Evolutionary conservation across 2,797 vertebrate genomes (phyloP).

Genomic region (Sylvia borin): DNA sequence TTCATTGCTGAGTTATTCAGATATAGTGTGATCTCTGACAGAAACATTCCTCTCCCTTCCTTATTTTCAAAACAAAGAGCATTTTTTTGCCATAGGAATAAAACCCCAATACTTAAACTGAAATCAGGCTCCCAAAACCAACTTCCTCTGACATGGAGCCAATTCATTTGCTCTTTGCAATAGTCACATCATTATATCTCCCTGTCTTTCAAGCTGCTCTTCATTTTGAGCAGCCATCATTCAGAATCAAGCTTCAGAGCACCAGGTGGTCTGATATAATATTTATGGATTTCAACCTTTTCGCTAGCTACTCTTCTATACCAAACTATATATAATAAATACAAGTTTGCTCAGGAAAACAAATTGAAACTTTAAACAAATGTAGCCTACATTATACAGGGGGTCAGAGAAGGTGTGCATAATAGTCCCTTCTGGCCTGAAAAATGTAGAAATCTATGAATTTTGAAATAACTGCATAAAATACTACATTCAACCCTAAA

Average conservation of each 20-base stretch:
- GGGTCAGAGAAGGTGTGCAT: conserved; percentile 16
- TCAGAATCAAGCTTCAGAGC: conserved; percentile 9
- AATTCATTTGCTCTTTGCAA: neutral
- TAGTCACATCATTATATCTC: neutral
- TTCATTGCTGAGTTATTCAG: neutral
- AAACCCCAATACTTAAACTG: neutral
- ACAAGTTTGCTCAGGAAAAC: conserved; percentile 49
- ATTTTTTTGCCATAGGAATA: neutral
- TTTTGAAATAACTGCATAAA: conserved; percentile 53
- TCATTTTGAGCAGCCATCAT: neutral
- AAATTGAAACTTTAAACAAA: conserved; percentile 66
- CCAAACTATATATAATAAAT: conserved; percentile 5
- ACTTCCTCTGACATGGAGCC: neutral
- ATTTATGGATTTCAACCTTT: conserved; percentile 55
- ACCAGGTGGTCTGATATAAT: conserved; percentile 58
- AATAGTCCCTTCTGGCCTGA: conserved; percentile 20
- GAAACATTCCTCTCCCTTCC: neutral
- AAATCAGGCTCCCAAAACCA: neutral
- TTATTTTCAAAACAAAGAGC: neutral
- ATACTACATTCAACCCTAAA: neutral
- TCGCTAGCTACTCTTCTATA: neutral
- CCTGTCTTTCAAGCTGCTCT: neutral
- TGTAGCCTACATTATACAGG: neutral
- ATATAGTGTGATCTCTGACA: neutral
- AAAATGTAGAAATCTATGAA: conserved; percentile 37